Conservation (phyloP, 2,113 vertebrate species). For the Cavia porcellus region DNA sequence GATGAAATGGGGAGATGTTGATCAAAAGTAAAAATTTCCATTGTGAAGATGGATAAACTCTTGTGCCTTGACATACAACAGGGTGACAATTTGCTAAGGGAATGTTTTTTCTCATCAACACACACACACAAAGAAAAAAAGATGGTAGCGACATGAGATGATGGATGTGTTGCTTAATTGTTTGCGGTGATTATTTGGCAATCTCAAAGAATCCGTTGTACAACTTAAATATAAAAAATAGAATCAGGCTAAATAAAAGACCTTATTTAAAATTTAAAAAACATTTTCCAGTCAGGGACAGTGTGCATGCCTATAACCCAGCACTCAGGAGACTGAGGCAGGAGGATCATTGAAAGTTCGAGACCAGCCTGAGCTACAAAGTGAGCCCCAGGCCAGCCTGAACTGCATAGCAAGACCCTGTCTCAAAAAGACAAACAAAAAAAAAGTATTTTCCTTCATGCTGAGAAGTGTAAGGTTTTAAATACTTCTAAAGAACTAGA, state of each 20-base stretch:
- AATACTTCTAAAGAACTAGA: conserved; percentile 46
- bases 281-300: too few species aligned
- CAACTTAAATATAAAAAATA: neutral
- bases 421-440: too few species aligned
- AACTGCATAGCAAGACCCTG: too few species aligned
- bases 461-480: neutral
- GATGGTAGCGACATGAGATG: neutral
- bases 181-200: neutral
- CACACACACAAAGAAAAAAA: neutral
- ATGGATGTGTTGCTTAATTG: neutral
- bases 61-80: neutral
- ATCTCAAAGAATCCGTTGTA: neutral
- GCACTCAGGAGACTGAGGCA: too few species aligned
- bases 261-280: neutral
- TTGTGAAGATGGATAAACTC: neutral
- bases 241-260: neutral
- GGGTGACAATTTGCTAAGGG: neutral
- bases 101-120: neutral
- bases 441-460: neutral
- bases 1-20: neutral
- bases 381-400: too few species aligned
- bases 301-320: too few species aligned
- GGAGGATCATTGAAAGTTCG: too few species aligned
- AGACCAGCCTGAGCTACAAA: too few species aligned
- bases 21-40: neutral